Evolutionary conservation across 2,797 vertebrate species (phyloP), one percentile per base, ranked within the genome.

Genomic region (Orientallactaga sibirica): DNA sequence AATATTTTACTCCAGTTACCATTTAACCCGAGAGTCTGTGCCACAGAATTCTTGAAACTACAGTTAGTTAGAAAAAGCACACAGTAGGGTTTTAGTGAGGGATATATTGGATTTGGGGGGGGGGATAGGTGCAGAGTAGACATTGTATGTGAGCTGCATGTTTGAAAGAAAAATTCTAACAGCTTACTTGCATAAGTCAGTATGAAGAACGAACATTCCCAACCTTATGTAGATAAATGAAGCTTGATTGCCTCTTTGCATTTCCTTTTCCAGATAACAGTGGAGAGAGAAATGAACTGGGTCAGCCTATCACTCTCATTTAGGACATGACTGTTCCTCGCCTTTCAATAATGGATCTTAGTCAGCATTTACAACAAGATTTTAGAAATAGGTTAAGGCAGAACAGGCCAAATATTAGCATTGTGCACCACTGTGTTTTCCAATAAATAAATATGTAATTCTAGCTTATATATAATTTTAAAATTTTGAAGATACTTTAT

Each of bases 41-140:
- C 15, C 61, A 86, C 79, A 16, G 27, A 85, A 82, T 86, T 88
- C 43, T 84, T 92, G 62, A 94, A 92, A 76, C 67, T 64, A 41
- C 27, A 87, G 29, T 70, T 89, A 87, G 68, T 81, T 19, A 81
- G 77, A 84, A 68, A 89, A 87, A 18, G 22, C 8, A 85, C n/a
- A 81, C 20, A 66, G 43, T 10, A 68, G 11, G 27, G 58, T 48
- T 90, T 88, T 88, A 68, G 19, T 78, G 77, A 94, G 52, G 48
- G 64, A 43, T 33, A 84, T 19, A 70, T 88, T 95, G 77, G 70
- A 92, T 78, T 92, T 62, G 11, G 66, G 20, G 33, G 33, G 33
- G 33, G 6, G 8, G 43, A 94, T 52, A 22, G 86, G n/a, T 67
- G 4, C 75, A 12, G 18, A 68, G 37, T 19, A 79, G 68, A 73